Evolutionary conservation across 1,140 invertebrate species (phyloP), one percentile per base, ranked within the genome.

Genomic region (Eueides isabella): DNA sequence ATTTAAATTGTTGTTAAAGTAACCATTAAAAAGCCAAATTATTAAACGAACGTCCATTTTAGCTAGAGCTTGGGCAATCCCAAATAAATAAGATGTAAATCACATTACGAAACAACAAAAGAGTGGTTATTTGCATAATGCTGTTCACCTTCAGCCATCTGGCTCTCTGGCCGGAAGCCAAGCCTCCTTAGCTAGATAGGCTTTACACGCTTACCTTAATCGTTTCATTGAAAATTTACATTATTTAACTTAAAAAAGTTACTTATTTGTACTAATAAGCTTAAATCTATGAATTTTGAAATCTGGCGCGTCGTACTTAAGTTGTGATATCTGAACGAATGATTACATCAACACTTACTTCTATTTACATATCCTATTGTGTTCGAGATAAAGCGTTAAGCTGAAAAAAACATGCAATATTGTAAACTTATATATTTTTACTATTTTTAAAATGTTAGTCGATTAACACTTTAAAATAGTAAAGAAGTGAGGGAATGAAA

Each of bases 1-100:
- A 44, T 44, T n/a, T 44, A 19, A 44, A n/a, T 19, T 44, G n/a
- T 44, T 19, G 19, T 44, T 44, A 44, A 44, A 23, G 48, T 55
- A 3, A 23, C 0, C 48, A 55, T 55, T 55, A 23, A 55, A 55
- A 55, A 55, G 19, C 19, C 11, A 55, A 55, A 55, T 55, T 62
- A 28, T 16, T 62, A 62, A 29, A 62, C 30, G 26, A 28, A 30
- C n/a, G 14, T 16, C 30, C 26, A 29, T 62, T 62, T 30, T 14
- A 29, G 61, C 29, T 16, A 62, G 30, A 62, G 26, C 61, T 62
- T 30, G 29, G 29, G 29, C 61, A 62, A 62, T 62, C 61, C 68
- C 61, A 61, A 70, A 70, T 70, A 70, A 70, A 70, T 70, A 70
- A 70, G 68, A 70, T 70, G 68, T 70, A 70, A 70, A 70, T 70